These are phyloP conservation scores for Eledone cirrhosa DNA, from an alignment of 2,888 invertebrate genomes.

Conservation along the genomic window DNA sequence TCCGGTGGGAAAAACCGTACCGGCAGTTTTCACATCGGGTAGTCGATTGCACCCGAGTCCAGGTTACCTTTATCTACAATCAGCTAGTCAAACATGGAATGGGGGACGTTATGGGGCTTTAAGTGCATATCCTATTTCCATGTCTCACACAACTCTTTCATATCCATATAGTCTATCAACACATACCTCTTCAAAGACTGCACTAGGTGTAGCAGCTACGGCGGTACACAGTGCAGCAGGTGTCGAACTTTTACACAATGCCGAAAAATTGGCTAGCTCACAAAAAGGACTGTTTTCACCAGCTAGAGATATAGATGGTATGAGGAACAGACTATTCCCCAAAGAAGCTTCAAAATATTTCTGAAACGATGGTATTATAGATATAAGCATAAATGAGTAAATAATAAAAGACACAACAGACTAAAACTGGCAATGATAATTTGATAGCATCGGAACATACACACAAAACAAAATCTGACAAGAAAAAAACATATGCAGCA, in stretches of 20 bases:
- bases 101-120: slow-evolving; percentile 49
- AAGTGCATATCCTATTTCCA: slow-evolving; percentile 46
- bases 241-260: slow-evolving; percentile 37
- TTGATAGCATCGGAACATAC: neutral
- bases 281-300: slow-evolving; percentile 54
- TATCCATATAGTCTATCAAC: slow-evolving; percentile 57
- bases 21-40: slow-evolving; percentile 38
- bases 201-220: slow-evolving; percentile 33
- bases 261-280: slow-evolving; percentile 41
- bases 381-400: neutral
- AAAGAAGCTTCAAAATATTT: slow-evolving; percentile 24
- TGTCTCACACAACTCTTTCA: slow-evolving; percentile 57
- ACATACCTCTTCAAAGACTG: slow-evolving; percentile 44
- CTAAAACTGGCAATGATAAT: neutral
- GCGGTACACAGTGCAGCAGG: slow-evolving; percentile 29
- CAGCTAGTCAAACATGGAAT: slow-evolving; percentile 43
- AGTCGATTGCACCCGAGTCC: slow-evolving; percentile 33
- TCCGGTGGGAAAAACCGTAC: slow-evolving; percentile 37
- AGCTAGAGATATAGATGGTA: slow-evolving; percentile 57
- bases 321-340: slow-evolving; percentile 39
- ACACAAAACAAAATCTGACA: neutral
- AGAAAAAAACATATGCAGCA: neutral
- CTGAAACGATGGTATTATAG: neutral
- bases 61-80: slow-evolving; percentile 48
- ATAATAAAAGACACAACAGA: neutral